Evolutionary conservation across 1,140 invertebrate species (phyloP).

Genomic region (Charaxes varanes): DNA sequence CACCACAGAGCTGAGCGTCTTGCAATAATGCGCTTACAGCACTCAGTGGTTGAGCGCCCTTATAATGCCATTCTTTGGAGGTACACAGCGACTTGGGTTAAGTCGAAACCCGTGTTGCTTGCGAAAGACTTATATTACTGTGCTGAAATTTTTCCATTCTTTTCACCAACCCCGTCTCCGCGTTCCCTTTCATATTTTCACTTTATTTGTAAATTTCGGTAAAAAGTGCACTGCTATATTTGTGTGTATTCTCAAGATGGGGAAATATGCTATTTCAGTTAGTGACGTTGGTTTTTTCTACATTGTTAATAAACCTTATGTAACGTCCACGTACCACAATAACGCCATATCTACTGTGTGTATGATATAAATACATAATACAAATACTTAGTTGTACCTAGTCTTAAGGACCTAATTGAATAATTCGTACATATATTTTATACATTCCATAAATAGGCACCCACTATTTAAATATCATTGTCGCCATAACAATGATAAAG

Average conservation of each 20-base stretch:
- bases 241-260: background rate
- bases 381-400: too few species aligned
- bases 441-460: too few species aligned
- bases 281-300: too few species aligned
- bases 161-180: constrained; percentile 11
- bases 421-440: too few species aligned
- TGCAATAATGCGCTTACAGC: constrained; percentile 65
- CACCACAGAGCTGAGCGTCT: constrained; percentile 26
- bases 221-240: background rate
- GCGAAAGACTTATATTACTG: constrained; percentile 41
- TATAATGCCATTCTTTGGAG: constrained; percentile 56
- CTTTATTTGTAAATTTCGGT: constrained; percentile 3
- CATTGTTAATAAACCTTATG: too few species aligned
- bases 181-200: constrained; percentile 12
- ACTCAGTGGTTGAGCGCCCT: constrained; percentile 48
- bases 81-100: constrained; percentile 43
- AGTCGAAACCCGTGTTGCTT: constrained; percentile 56
- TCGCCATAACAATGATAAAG: too few species aligned
- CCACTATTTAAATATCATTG: too few species aligned
- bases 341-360: too few species aligned
- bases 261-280: too few species aligned
- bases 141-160: constrained; percentile 15
- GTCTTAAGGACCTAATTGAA: too few species aligned
- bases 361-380: too few species aligned
- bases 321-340: too few species aligned